phyloP scores from a whole-genome alignment of 2,113 vertebrate genomes.

The cattle (Bos taurus) region ARS-UCD2.0 NC_037346.1:7530001-7530500 shows the following conservation, averaged over 20 bases:
- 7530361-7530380: not conserved
- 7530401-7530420: not conserved
- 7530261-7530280: not conserved
- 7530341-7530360: too few species aligned
- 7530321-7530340: not conserved
- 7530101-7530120: not conserved
- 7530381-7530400: not conserved
- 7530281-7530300: not conserved
- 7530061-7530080: accelerated
- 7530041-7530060: not conserved
- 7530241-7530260: not conserved
- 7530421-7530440: not conserved
- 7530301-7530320: not conserved
- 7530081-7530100: not conserved
- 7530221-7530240: not conserved
- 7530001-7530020: not conserved
- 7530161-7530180: not conserved
- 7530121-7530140: not conserved
- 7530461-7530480: not conserved
- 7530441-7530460: not conserved
- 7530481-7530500: not conserved
- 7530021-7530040: not conserved
- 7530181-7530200: not conserved
- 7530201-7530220: accelerated
- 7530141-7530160: not conserved